Conservation (phyloP, 2,113 vertebrate genomes). For the Petroica traversi region DNA sequence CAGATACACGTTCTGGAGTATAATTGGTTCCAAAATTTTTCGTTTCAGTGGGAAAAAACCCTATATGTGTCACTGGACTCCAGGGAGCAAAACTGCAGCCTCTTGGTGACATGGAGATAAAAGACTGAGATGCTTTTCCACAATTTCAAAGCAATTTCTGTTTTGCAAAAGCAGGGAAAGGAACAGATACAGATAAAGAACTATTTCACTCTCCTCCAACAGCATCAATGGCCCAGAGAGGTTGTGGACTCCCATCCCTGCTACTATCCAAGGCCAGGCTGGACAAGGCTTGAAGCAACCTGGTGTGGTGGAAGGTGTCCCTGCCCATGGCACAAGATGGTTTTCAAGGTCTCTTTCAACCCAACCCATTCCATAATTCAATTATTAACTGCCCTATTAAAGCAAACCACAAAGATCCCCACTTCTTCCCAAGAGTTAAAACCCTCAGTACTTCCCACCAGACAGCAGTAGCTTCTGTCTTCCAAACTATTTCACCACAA, state of each 20-base stretch:
- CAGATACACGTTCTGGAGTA: not conserved
- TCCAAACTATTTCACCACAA: not conserved
- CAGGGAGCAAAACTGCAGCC: not conserved
- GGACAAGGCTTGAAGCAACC: not conserved
- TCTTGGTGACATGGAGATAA: not conserved
- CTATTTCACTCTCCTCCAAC: not conserved
- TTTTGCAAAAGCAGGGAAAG: not conserved
- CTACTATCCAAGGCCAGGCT: not conserved
- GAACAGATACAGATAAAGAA: fast-evolving
- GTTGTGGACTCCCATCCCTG: not conserved
- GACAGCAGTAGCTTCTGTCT: not conserved
- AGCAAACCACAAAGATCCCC: not conserved
- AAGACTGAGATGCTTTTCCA: not conserved
- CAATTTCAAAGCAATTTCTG: not conserved
- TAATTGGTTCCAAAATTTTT: not conserved
- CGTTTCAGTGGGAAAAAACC: not conserved
- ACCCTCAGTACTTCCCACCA: not conserved
- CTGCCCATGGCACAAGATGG: not conserved
- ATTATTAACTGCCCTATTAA: not conserved
- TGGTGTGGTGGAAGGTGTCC: not conserved
- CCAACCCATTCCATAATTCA: not conserved
- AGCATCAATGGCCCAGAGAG: not conserved
- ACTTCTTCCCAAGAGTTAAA: not conserved
- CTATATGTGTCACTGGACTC: fast-evolving
- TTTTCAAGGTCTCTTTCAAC: not conserved